Evolutionary conservation across 2,888 invertebrate species (phyloP), one percentile per base, ranked within the genome.

Genomic region (Acrocyrtus sp.): DNA sequence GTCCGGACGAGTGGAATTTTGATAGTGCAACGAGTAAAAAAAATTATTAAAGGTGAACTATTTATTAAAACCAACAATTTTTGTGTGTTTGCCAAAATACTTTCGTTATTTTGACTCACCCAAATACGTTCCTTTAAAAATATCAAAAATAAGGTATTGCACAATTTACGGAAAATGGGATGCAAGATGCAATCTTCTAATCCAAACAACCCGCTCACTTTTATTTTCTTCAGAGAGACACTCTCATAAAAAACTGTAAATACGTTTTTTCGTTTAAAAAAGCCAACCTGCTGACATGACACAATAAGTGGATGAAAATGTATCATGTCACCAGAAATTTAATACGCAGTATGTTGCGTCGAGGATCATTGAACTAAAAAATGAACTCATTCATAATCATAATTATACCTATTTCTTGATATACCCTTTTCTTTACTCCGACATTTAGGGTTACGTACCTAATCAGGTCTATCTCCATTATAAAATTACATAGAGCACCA

Each of bases 301-400:
- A 22, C 45, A 22, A 58, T 58, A 45, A 17, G 27, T 58, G 45
- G 45, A 56, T 24, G 43, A 58, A 58, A 47, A 12, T 56, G 56
- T 34, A 41, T 41, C 56, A 50, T 53, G 53, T 29, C 29, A 53
- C 34, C 21, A n/a, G 17, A 53, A 34, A 53, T 29, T 34, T n/a
- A n/a, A n/a, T n/a, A n/a, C n/a, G n/a, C n/a, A n/a, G n/a, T n/a
- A n/a, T n/a, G n/a, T n/a, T n/a, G n/a, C n/a, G n/a, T 53, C 10
- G 53, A n/a, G 3, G 27, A 53, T 53, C n/a, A 29, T 53, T 53
- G 17, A 29, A 29, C 53, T 29, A 24, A 51, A 26, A 27, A 53
- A 2, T 3, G 34, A 53, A 29, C n/a, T 53, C 12, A 15, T 12
- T 26, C 21, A 53, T 34, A n/a, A n/a, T n/a, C n/a, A n/a, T n/a